Evolutionary conservation across 1,140 invertebrate species (phyloP).

Genomic region (Drosophila miranda): DNA sequence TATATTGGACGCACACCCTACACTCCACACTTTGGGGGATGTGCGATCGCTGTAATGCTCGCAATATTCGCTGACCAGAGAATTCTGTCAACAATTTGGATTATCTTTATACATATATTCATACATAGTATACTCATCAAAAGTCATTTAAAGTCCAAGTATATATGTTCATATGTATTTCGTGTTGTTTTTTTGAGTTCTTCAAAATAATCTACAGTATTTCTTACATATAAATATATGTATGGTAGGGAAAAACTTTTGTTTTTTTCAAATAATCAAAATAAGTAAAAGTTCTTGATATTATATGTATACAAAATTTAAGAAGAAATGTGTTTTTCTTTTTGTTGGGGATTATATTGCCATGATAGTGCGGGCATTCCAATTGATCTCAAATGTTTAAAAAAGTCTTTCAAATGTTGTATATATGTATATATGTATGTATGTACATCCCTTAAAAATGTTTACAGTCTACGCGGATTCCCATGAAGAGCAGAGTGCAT

Average conservation of each 20-base stretch:
- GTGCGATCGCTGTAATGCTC: neutral
- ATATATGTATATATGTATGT: too few species aligned
- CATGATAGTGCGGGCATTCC: too few species aligned
- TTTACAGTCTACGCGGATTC: too few species aligned
- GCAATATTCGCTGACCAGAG: neutral
- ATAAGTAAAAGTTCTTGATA: constrained; percentile 36
- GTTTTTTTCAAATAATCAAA: constrained; percentile 2
- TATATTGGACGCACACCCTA: constrained; percentile 18
- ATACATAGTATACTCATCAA: neutral
- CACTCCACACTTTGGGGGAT: neutral
- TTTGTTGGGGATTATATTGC: too few species aligned
- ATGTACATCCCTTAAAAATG: too few species aligned
- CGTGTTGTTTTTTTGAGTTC: constrained; percentile 14
- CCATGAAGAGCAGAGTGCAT: too few species aligned
- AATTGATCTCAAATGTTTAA: too few species aligned
- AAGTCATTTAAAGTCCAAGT: constrained; percentile 27
- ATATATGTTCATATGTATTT: neutral
- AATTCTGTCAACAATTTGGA: constrained; percentile 9
- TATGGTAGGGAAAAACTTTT: constrained; percentile 22
- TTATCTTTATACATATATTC: too few species aligned
- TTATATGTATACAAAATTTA: constrained; percentile 28
- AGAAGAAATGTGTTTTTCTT: too few species aligned
- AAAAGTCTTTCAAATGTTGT: too few species aligned
- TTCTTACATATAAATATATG: constrained; percentile 9
- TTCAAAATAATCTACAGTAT: constrained; percentile 12